A percentile compares a stretch with the other conserved stretches of the same genome.
Conservation (phyloP, 2,888 invertebrate species). For the Polymixis flavicincta region DNA sequence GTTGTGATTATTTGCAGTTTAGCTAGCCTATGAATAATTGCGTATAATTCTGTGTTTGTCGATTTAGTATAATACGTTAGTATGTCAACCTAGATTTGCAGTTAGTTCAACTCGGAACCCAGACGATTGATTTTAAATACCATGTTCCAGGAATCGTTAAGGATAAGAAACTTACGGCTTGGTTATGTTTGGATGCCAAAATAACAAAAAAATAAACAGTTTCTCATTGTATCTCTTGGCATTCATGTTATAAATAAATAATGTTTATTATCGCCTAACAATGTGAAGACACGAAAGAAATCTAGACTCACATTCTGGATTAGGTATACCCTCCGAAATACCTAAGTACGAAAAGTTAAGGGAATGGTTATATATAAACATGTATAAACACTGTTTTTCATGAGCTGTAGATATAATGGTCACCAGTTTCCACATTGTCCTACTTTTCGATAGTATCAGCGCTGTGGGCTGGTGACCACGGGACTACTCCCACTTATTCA, state of each 20-base stretch:
- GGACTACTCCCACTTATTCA: too few relatives aligned
- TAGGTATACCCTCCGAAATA: too few relatives aligned
- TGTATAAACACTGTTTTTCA: too few relatives aligned
- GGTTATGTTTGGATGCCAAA: slow-evolving; percentile 1
- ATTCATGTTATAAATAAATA: slow-evolving; percentile 16
- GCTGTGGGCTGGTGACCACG: too few relatives aligned
- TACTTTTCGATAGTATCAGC: neutral
- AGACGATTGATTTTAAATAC: neutral
- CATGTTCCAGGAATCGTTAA: neutral
- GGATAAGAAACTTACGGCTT: neutral
- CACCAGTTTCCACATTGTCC: neutral
- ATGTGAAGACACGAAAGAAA: neutral
- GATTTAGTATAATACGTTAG: slow-evolving; percentile 17
- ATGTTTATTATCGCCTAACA: neutral
- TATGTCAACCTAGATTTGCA: neutral
- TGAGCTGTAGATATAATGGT: too few relatives aligned
- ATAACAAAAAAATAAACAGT: neutral
- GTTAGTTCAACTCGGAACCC: neutral
- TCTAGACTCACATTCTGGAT: neutral
- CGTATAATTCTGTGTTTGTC: slow-evolving; percentile 2
- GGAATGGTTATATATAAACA: too few relatives aligned
- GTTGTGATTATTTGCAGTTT: slow-evolving; percentile 18
- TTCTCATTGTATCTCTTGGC: slow-evolving; percentile 26
- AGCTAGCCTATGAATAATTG: slow-evolving; percentile 25
- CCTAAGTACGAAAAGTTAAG: too few relatives aligned